Conservation (phyloP, 1,140 invertebrate species). For the Brachionus asplanchnoidis region DNA sequence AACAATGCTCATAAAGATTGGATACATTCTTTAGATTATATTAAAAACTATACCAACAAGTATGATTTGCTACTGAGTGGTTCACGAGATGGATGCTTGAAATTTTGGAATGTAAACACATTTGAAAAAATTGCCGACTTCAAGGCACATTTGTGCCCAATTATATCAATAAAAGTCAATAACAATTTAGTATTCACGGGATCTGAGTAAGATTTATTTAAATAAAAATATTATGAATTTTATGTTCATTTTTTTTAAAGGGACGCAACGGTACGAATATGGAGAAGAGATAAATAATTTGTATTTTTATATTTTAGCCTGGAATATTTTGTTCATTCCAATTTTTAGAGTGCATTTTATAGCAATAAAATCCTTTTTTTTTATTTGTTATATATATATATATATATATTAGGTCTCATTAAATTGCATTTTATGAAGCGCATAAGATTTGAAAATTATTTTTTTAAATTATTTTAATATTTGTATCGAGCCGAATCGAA, state of each 20-base stretch:
- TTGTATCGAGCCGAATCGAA: background rate
- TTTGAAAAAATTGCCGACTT: constrained; percentile 67
- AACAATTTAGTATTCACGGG: constrained; percentile 71
- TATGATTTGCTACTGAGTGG: constrained; percentile 67
- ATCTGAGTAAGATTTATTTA: constrained; percentile 58
- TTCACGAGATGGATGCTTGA: constrained; percentile 70
- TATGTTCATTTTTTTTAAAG: background rate
- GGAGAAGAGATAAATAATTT: constrained; percentile 24
- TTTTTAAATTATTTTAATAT: background rate
- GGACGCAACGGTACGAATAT: constrained; percentile 32
- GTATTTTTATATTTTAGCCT: background rate
- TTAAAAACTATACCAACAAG: constrained; percentile 57
- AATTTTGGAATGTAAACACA: constrained; percentile 67
- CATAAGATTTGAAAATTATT: background rate
- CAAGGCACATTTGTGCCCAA: constrained; percentile 68
- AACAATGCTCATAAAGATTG: constrained; percentile 84
- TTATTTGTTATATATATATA: background rate
- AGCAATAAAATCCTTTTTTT: constrained; percentile 11
- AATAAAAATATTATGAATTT: background rate
- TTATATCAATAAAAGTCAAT: constrained; percentile 71
- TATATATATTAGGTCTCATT: background rate
- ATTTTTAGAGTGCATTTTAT: background rate
- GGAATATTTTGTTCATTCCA: constrained; percentile 20
- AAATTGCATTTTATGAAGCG: background rate
- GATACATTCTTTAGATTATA: constrained; percentile 71